Evolutionary conservation across 2,888 invertebrate genomes (phyloP).

Genomic region (Macrophya alboannulata): DNA sequence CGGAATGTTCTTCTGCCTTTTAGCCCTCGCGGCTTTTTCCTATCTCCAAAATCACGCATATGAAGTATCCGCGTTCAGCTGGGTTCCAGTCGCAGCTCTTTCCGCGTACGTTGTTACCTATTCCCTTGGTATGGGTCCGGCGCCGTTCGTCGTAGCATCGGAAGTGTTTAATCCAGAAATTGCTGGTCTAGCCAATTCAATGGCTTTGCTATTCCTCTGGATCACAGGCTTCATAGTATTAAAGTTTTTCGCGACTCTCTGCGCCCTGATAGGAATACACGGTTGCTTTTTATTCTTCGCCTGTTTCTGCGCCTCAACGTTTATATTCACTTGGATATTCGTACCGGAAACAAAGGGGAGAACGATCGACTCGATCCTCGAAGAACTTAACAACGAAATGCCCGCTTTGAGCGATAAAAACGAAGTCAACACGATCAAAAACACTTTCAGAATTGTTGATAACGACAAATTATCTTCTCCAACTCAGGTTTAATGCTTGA

Average conservation of each 20-base stretch:
- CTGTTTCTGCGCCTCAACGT: constrained; percentile 66
- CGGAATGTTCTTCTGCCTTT: constrained; percentile 75
- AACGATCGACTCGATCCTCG: constrained; percentile 72
- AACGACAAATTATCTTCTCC: not conserved
- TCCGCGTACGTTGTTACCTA: constrained; percentile 82
- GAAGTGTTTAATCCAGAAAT: constrained; percentile 80
- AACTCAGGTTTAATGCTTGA: not conserved
- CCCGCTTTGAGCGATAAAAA: not conserved
- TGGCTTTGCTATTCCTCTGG: constrained; percentile 71
- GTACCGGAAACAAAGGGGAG: constrained; percentile 76
- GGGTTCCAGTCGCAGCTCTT: constrained; percentile 81
- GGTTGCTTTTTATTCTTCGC: constrained; percentile 75
- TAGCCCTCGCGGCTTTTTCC: constrained; percentile 74
- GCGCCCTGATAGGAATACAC: constrained; percentile 68
- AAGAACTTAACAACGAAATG: constrained; percentile 71
- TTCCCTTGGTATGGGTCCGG: constrained; percentile 81
- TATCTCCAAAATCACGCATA: constrained; percentile 69
- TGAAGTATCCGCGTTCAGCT: constrained; percentile 76
- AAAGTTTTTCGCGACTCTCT: constrained; percentile 71
- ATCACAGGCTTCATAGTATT: constrained; percentile 69
- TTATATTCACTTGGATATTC: constrained; percentile 68
- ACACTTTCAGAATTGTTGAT: not conserved
- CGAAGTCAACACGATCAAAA: not conserved
- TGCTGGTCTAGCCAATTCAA: constrained; percentile 67
- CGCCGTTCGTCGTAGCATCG: constrained; percentile 81